A percentile compares a stretch with the other conserved stretches of the same genome.
Conservation (phyloP, 2,888 invertebrate genomes). For the Candidula unifasciata region DNA sequence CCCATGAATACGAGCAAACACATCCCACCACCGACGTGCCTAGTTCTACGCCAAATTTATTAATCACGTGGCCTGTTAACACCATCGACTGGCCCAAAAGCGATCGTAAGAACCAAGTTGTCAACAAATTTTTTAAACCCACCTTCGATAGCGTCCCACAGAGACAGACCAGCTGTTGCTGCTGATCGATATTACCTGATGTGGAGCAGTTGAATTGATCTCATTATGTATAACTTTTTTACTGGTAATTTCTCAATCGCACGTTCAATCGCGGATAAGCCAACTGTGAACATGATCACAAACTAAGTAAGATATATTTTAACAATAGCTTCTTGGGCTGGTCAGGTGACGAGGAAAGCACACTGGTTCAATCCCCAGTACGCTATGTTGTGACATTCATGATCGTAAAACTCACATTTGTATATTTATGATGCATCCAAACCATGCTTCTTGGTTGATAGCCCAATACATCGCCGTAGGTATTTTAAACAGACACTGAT, state of each 20-base stretch:
- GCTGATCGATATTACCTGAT: neutral
- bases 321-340: too few species aligned
- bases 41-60: neutral
- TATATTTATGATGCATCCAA: too few species aligned
- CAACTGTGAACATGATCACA: too few species aligned
- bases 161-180: slow-evolving; percentile 17
- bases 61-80: neutral
- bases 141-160: neutral
- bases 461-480: too few species aligned
- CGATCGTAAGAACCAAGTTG: neutral
- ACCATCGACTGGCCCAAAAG: neutral
- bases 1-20: neutral
- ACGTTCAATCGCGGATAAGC: neutral
- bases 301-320: too few species aligned
- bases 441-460: too few species aligned
- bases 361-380: too few species aligned
- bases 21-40: neutral
- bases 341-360: too few species aligned
- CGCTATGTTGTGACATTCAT: too few species aligned
- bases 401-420: too few species aligned
- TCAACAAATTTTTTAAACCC: neutral
- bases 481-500: too few species aligned
- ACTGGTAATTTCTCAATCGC: neutral
- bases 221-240: neutral
- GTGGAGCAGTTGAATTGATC: neutral